Base-by-base conservation (phyloP, 2,888 invertebrate genomes). In the Gerris lacustris region DNA sequence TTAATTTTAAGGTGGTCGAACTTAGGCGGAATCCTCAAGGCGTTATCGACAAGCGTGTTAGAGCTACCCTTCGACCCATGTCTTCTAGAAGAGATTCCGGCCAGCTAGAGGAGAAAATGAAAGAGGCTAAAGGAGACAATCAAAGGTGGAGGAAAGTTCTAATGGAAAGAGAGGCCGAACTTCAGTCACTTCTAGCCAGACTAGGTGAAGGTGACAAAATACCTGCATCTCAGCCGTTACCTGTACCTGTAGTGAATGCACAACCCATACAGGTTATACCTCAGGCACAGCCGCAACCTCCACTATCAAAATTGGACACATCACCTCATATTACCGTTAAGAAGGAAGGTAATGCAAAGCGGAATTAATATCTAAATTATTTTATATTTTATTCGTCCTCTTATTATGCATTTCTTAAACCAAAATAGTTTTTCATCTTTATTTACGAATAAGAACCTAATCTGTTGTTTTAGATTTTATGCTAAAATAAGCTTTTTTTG, bases 61-160 rank as follows among this genome's bases (percentile, higher is more conserved):
- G 96, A 63, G 92, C 95, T 2, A 96, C 95, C 0, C 82, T 96
- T 68, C 86, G 92, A 73, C 94, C 94, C 1, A 87, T 86, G 85
- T 89, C 91, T 5, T 86, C 87, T 0, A 85, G 92, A 72, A 85
- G 92, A 75, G 90, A 92, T 77, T 92, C 92, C 0, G 91, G 91
- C 67, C 92, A 93, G 80, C 82, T 94, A 73, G 92, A 94, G 79
- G 86, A 91, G 73, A 86, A 90, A 72, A 82, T 95, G 78, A 89
- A 90, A 78, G 92, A 93, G 79, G 88, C 93, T 18, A 87, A 92
- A 76, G 87, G 89, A 75, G 88, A 89, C 78, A 96, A 96, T 82
- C 89, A 89, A 76, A 87, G 90, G 74, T 94, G 89, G 80, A 72
- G 78, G 55, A 90, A 93, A 78, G 89, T 91, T 63, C 83, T 96